Percentiles rank a stretch among this genome's conserved stretches.
phyloP scores from a whole-genome alignment of 2,113 vertebrate species.

The Lophotis ruficrista region DNA sequence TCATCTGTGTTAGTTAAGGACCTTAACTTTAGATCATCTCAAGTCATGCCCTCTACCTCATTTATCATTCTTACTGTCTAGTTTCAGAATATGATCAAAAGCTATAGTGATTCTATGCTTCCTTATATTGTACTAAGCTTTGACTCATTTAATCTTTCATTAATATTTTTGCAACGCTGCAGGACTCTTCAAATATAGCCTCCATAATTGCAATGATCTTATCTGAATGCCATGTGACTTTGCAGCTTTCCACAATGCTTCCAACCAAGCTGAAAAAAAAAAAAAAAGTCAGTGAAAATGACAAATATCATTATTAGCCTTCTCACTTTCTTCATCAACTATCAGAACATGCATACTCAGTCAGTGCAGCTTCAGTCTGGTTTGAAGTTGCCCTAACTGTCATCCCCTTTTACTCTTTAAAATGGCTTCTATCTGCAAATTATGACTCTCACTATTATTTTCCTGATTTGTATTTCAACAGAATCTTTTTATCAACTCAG shows the following conservation, averaged over 20 bases:
- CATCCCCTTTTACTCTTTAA: neutral
- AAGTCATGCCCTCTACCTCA: constrained; percentile 11
- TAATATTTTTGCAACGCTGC: neutral
- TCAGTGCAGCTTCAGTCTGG: neutral
- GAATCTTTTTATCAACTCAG: neutral
- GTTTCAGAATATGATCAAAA: constrained; percentile 25
- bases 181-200: neutral
- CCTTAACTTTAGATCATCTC: constrained; percentile 21
- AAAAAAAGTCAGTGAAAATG: neutral
- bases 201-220: neutral
- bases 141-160: neutral
- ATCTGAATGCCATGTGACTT: neutral
- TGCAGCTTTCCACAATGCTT: neutral
- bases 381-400: neutral
- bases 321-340: neutral
- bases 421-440: neutral
- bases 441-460: neutral
- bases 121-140: neutral
- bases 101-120: neutral
- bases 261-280: neutral
- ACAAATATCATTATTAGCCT: neutral
- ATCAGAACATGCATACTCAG: neutral
- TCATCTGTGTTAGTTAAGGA: constrained; percentile 46
- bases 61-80: constrained; percentile 42
- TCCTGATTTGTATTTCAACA: neutral